Conservation (phyloP, 2,888 invertebrate species). For the Morinoia aosen region DNA sequence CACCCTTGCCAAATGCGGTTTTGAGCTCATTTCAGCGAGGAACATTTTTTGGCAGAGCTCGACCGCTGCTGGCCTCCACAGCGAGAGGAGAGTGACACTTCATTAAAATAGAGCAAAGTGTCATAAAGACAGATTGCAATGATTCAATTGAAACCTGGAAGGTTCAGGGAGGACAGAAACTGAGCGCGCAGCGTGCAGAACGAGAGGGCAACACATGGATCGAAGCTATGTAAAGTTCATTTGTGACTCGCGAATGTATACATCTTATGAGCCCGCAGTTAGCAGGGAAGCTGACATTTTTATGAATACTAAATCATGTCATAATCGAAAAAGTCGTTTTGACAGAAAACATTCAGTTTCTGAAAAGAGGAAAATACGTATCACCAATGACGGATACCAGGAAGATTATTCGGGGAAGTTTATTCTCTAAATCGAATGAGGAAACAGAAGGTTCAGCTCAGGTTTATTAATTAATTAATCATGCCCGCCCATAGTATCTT, state of each 20-base stretch:
- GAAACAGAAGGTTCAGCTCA: too few species aligned
- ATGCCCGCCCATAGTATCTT: too few species aligned
- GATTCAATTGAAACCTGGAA: not conserved
- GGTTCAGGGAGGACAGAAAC: not conserved
- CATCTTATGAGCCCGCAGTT: not conserved
- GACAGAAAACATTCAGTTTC: too few species aligned
- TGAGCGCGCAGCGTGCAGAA: not conserved
- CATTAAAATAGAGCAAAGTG: conserved; percentile 37
- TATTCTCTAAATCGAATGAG: too few species aligned
- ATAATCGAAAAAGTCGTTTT: too few species aligned
- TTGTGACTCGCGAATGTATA: not conserved
- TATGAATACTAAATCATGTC: too few species aligned
- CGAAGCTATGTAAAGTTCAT: not conserved
- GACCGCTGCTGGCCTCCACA: conserved; percentile 11
- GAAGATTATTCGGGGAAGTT: too few species aligned
- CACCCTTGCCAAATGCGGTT: not conserved
- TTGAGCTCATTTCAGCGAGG: not conserved
- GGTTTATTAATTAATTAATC: too few species aligned
- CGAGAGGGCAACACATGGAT: not conserved
- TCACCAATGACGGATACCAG: too few species aligned
- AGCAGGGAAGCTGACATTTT: not conserved
- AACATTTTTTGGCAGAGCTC: not conserved
- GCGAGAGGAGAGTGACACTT: not conserved
- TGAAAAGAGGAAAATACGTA: too few species aligned
- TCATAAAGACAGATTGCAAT: conserved; percentile 34